Evolutionary conservation across 2,888 invertebrate genomes (phyloP).

Genomic region (Callosobruchus maculatus): DNA sequence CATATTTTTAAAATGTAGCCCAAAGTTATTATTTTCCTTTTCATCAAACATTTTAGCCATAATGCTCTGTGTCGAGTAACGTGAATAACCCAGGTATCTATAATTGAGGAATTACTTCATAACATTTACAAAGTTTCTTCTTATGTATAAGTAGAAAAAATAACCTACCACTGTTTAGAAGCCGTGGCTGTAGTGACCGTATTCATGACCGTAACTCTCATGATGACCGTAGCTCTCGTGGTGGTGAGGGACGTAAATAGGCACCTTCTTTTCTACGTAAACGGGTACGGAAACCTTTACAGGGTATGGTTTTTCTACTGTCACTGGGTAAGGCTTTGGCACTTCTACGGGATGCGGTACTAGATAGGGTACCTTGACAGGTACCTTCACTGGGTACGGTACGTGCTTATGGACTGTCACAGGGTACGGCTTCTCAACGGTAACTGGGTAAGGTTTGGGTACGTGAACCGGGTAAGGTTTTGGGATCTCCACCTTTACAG

Average conservation of each 20-base stretch:
- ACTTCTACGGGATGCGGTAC: conserved; percentile 53
- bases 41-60: no score
- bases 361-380: no score
- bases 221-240: no score
- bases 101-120: no score
- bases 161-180: no score
- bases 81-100: no score
- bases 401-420: conserved; percentile 55
- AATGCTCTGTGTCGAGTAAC: no score
- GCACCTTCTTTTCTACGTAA: conserved; percentile 55
- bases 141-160: no score
- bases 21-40: no score
- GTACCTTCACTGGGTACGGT: conserved; percentile 49
- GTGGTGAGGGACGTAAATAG: conserved; percentile 36
- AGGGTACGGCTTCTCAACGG: conserved; percentile 57
- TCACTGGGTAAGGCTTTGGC: conserved; percentile 51
- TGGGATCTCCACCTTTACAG: conserved; percentile 43
- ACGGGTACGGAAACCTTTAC: conserved; percentile 60
- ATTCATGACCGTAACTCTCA: conserved; percentile 21
- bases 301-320: conserved; percentile 55
- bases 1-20: no score
- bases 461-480: conserved; percentile 40
- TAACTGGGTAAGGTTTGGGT: conserved; percentile 52
- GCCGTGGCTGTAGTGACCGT: background rate
- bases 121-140: no score